These are phyloP conservation scores for Halcyon badia DNA, from an alignment of 2,797 vertebrate genomes.

Conservation along the genomic window DNA sequence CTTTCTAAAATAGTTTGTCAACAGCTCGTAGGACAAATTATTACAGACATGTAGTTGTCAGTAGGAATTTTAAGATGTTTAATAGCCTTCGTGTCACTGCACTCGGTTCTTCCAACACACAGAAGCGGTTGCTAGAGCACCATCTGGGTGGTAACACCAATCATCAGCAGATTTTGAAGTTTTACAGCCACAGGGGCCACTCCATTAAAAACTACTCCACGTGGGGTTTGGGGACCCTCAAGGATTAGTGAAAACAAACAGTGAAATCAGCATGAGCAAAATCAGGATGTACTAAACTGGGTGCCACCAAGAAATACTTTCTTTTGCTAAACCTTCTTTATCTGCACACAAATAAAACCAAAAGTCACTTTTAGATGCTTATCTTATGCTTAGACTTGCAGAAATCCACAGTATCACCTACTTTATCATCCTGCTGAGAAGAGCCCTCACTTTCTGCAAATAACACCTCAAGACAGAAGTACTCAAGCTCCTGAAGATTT, in stretches of 20 bases:
- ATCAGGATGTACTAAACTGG: neutral
- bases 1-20: neutral
- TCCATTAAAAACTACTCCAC: neutral
- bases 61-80: neutral
- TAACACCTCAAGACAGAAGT: neutral
- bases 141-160: neutral
- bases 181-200: neutral
- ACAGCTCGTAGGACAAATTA: neutral
- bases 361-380: neutral
- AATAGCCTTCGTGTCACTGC: neutral
- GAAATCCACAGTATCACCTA: neutral
- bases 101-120: neutral
- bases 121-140: neutral
- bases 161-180: neutral
- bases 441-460: neutral
- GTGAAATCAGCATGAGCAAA: neutral
- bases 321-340: neutral
- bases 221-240: neutral
- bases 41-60: neutral
- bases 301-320: neutral
- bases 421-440: neutral
- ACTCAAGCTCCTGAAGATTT: neutral
- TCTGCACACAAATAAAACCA: neutral
- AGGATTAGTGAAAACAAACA: neutral
- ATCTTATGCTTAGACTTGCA: neutral